Base-by-base conservation (phyloP, 2,797 vertebrate species). In the Oryzias sinensis region DNA sequence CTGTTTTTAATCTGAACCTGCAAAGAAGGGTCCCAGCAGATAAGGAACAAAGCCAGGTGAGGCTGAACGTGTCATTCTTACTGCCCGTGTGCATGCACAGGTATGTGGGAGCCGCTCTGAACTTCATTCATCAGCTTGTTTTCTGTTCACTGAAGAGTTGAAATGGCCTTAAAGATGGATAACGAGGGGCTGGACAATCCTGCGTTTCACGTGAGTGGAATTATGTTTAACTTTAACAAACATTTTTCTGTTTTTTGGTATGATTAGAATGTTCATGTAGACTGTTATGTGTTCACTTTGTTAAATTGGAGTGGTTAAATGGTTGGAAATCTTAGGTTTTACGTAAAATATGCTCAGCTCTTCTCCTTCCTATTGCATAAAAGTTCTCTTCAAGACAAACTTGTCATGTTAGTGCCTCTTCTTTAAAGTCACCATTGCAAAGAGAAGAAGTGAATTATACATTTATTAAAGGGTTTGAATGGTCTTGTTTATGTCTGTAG, bases 201-300 rank as follows among this genome's bases (percentile, higher is more conserved):
- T 58, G 69, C 65, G 17, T 93, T 93, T 57, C 49, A 86, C 75
- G 94, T 95, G 78, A 94, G 94, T 94, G 85, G 14, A 13, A 45
- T 33, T 2, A 43, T 11, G 17, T 43, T 37, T 49, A 27, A 9
- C 3, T 3, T 2, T 5, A 44, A 2, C 5, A 17, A n/a, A 5
- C 16, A 40, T 25, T 33, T 18, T 40, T 41, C 2, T 44, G 14
- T 6, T 13, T 2, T 43, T 16, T 11, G 7, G 14, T 22, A 20
- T 16, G 24, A 5, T 24, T 40, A 48, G 13, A 11, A 62, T 9
- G 25, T 5, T 15, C 7, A 7, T 44, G 17, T 7, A 4, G 22
- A 6, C 51, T 27, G 8, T 18, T 18, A 18, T 27, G 29, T 33
- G 29, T 33, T 9, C 9, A 9, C 29, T 33, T 33, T 27, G 27